phyloP scores from a whole-genome alignment of 2,888 invertebrate species.

The Dasysyrphus tricinctus region DNA sequence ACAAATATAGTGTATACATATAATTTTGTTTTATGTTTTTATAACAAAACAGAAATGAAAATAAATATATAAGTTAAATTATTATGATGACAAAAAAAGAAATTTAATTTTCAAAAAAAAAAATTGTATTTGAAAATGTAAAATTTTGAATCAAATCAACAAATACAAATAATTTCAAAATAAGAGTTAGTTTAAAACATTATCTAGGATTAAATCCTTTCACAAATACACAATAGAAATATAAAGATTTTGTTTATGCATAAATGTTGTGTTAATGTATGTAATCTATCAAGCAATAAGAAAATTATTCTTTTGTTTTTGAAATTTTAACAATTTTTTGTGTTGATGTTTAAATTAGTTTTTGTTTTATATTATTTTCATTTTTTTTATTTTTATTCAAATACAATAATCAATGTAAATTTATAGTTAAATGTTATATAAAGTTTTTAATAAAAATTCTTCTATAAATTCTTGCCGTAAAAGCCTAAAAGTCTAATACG shows the following conservation, averaged over 20 bases:
- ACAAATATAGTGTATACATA: conserved; percentile 5
- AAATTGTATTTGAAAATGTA: not conserved
- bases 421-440: conserved; percentile 42
- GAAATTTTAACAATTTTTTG: conserved; percentile 42
- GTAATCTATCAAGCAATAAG: conserved; percentile 7
- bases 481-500: conserved; percentile 83
- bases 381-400: conserved; percentile 39
- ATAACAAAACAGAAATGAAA: not conserved
- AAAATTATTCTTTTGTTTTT: conserved; percentile 1
- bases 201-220: conserved; percentile 56
- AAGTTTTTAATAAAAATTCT: conserved; percentile 65
- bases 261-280: conserved; percentile 2
- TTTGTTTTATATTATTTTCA: conserved; percentile 12
- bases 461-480: conserved; percentile 83
- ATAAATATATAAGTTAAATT: too few species aligned
- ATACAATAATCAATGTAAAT: conserved; percentile 43
- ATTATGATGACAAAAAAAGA: too few species aligned
- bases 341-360: conserved; percentile 7
- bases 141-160: not conserved
- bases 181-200: conserved; percentile 15
- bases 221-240: conserved; percentile 33
- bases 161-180: not conserved
- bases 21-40: not conserved
- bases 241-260: not conserved
- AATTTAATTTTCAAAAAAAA: too few species aligned